Percentiles rank a stretch among this genome's conserved stretches.
Evolutionary conservation across 2,113 vertebrate species (phyloP).

Genomic region (Anhinga rufa): DNA sequence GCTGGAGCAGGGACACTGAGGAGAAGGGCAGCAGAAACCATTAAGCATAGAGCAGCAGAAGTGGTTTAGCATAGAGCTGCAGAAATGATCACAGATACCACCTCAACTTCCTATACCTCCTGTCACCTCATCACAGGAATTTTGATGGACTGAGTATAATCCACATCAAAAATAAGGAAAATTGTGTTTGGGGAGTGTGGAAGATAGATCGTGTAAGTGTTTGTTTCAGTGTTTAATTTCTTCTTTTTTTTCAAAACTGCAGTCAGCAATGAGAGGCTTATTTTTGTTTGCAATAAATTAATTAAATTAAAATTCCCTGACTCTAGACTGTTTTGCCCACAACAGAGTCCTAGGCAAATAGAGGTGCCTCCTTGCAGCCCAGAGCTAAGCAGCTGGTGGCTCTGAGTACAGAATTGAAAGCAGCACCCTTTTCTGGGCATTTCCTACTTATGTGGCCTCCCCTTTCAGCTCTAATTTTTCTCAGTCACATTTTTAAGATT

Average conservation of each 20-base stretch:
- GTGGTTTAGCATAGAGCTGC: background rate
- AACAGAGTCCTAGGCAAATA: background rate
- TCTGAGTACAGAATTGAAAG: background rate
- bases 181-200: background rate
- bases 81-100: background rate
- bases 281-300: background rate
- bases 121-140: background rate
- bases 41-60: background rate
- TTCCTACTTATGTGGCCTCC: background rate
- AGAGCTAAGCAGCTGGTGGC: background rate
- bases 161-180: background rate
- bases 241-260: background rate
- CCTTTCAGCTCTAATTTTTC: background rate
- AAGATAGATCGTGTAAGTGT: background rate
- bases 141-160: background rate
- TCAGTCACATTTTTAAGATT: background rate
- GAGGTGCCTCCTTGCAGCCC: background rate
- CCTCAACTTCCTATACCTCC: background rate
- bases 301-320: background rate
- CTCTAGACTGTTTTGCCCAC: background rate
- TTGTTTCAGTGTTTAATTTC: background rate
- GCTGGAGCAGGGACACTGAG: fast-evolving
- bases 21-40: background rate
- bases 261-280: background rate
- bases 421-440: background rate